A percentile compares a stretch with the other conserved stretches of the same genome.
Evolutionary conservation across 2,113 vertebrate species (phyloP).

Genomic region (Coreoperca whiteheadi): DNA sequence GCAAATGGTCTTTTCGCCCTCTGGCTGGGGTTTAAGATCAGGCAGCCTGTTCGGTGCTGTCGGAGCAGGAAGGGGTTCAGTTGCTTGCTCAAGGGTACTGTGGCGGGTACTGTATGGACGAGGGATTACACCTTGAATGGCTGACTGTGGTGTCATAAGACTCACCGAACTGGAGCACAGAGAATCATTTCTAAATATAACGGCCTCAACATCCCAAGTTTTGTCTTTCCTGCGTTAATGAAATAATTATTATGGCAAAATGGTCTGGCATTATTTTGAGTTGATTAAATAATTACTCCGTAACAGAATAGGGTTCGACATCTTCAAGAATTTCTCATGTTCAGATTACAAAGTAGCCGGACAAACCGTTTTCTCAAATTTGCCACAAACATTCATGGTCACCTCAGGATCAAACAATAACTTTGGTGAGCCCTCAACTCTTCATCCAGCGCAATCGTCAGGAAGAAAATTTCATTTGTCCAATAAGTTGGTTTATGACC

Average conservation of each 20-base stretch:
- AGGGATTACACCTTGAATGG: not conserved
- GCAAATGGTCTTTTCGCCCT: slow-evolving; percentile 11
- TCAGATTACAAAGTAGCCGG: too few relatives aligned
- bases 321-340: too few relatives aligned
- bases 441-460: not conserved
- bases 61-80: not conserved
- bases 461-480: too few relatives aligned
- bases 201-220: not conserved
- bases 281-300: not conserved
- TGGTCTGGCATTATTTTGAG: not conserved
- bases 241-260: not conserved
- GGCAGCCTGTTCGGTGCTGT: not conserved
- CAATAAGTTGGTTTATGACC: not conserved
- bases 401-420: too few relatives aligned
- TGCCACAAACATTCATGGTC: not conserved
- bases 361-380: too few relatives aligned
- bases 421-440: too few relatives aligned
- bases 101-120: not conserved
- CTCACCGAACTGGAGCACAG: not conserved
- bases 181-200: not conserved
- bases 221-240: not conserved
- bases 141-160: not conserved
- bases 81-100: not conserved
- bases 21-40: not conserved
- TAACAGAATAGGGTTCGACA: too few relatives aligned